phyloP scores from a whole-genome alignment of 2,888 invertebrate genomes.

The Tanytarsus gracilentus region DNA sequence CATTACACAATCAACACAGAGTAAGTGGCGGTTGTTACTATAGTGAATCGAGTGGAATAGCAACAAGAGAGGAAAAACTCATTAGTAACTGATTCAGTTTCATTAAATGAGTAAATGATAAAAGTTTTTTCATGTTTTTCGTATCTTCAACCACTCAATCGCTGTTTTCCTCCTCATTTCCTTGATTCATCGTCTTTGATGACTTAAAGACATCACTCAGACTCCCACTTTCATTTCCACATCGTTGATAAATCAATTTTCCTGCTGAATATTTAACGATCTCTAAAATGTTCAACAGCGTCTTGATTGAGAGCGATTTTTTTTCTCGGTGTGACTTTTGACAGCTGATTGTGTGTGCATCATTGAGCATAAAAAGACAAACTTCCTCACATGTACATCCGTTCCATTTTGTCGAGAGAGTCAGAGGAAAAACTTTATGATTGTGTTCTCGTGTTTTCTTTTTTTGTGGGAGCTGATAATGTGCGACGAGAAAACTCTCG shows the following conservation, averaged over 20 bases:
- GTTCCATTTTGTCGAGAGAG: no score
- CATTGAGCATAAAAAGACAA: no score
- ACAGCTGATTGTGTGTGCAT: not conserved
- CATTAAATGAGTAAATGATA: constrained; percentile 28
- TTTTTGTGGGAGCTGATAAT: no score
- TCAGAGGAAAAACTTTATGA: no score
- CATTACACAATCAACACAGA: not conserved
- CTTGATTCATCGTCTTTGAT: not conserved
- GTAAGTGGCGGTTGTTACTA: no score
- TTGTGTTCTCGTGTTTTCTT: not conserved
- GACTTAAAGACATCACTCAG: not conserved
- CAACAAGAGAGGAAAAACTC: constrained; percentile 24
- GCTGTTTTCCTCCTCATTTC: not conserved
- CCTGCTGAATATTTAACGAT: not conserved
- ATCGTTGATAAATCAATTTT: constrained; percentile 11
- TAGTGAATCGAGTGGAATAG: no score
- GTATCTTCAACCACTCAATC: not conserved
- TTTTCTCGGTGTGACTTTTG: not conserved
- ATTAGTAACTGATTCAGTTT: constrained; percentile 27
- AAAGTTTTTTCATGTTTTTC: constrained; percentile 27
- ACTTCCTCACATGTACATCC: no score
- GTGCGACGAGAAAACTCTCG: no score
- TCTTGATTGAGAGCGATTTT: not conserved
- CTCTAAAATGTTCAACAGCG: not conserved
- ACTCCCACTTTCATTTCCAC: not conserved